These are phyloP conservation scores for Rhabdophis nuchalis DNA, from an alignment of 2,797 vertebrate species.

Conservation along the genomic window DNA sequence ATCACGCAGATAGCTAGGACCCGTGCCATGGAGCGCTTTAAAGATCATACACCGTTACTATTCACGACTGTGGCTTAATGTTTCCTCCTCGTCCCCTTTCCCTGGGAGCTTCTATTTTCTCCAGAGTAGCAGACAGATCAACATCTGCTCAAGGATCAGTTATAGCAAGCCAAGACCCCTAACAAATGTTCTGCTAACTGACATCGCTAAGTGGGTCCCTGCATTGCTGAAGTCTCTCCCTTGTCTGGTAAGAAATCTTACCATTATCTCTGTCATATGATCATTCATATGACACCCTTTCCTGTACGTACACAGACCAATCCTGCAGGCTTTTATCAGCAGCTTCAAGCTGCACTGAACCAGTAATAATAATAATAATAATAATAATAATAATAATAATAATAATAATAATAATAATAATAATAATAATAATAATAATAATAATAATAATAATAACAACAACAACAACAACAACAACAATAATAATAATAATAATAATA, in stretches of 20 bases:
- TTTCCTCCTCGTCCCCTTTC: neutral
- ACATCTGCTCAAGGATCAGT: neutral
- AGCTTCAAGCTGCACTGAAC: neutral
- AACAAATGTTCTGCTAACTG: neutral
- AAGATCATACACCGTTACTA: neutral
- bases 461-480: no score
- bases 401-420: no score
- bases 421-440: no score
- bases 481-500: no score
- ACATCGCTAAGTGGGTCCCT: neutral
- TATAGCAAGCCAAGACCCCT: neutral
- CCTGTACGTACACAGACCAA: neutral
- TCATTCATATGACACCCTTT: neutral
- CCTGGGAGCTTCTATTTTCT: neutral
- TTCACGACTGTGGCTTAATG: neutral
- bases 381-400: no score
- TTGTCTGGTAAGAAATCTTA: neutral
- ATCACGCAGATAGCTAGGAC: no score
- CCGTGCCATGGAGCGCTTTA: no score
- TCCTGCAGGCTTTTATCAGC: neutral
- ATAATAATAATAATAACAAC: no score
- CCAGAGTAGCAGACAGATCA: neutral
- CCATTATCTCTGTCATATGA: neutral
- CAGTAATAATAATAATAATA: no score
- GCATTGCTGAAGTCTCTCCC: neutral